Percentiles rank a stretch among this genome's conserved stretches.
Evolutionary conservation across 2,113 vertebrate species (phyloP).

Genomic region (Varanus salvator): DNA sequence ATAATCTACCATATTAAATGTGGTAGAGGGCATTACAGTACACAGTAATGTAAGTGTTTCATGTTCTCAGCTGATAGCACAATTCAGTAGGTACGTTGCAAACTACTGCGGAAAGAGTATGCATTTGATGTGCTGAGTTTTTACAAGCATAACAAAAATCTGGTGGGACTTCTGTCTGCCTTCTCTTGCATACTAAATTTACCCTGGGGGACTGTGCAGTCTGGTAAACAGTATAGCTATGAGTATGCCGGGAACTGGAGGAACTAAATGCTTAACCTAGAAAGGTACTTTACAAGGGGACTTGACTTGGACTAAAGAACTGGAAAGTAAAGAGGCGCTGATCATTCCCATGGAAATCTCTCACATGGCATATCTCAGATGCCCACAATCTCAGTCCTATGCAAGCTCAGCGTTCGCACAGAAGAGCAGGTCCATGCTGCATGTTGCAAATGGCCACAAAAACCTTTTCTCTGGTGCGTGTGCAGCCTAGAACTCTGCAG

Average conservation of each 20-base stretch:
- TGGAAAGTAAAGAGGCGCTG: neutral
- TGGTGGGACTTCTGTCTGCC: neutral
- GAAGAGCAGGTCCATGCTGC: neutral
- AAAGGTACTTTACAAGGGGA: neutral
- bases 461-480: neutral
- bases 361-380: neutral
- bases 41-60: constrained; percentile 26
- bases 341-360: neutral
- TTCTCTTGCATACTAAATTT: neutral
- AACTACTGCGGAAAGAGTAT: neutral
- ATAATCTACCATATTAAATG: too few relatives aligned
- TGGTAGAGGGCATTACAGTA: neutral
- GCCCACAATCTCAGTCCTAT: neutral
- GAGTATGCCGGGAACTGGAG: neutral
- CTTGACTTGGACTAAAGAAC: neutral
- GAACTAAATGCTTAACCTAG: neutral
- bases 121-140: neutral
- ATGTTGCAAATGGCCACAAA: neutral
- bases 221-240: neutral
- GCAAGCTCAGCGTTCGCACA: neutral
- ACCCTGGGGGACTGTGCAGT: neutral
- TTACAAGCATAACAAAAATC: neutral
- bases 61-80: constrained; percentile 3
- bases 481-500: neutral
- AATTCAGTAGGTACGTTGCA: neutral